These are phyloP conservation scores for Dasysyrphus albostriatus DNA, from an alignment of 2,888 invertebrate species.

Conservation along the genomic window DNA sequence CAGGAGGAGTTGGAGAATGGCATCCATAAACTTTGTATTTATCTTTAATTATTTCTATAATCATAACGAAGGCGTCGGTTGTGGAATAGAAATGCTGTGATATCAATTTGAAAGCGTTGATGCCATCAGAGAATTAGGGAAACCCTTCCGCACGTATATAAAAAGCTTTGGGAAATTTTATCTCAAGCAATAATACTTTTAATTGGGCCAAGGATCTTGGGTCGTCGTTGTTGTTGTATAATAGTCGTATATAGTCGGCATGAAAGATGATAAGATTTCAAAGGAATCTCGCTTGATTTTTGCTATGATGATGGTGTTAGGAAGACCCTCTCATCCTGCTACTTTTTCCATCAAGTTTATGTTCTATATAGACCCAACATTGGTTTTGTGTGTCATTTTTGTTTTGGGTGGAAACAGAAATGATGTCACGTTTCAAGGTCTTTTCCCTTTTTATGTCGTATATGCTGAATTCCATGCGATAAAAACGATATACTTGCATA, in stretches of 20 bases:
- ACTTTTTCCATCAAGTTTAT: background rate
- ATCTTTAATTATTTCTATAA: constrained; percentile 76
- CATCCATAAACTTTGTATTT: constrained; percentile 74
- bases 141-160: constrained; percentile 34
- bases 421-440: constrained; percentile 58
- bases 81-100: constrained; percentile 45
- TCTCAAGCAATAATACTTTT: constrained; percentile 70
- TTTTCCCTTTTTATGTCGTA: constrained; percentile 17
- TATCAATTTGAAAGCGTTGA: constrained; percentile 38
- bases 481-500: constrained; percentile 35
- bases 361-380: constrained; percentile 13
- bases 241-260: constrained; percentile 7
- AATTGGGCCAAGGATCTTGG: constrained; percentile 71
- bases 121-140: constrained; percentile 40
- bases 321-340: background rate
- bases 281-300: constrained; percentile 39
- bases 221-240: constrained; percentile 20
- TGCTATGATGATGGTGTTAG: background rate
- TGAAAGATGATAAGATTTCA: constrained; percentile 62
- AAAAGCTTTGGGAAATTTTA: constrained; percentile 55
- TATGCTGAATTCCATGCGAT: constrained; percentile 26
- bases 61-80: constrained; percentile 65
- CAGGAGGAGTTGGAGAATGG: constrained; percentile 16
- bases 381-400: constrained; percentile 52
- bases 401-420: constrained; percentile 4